phyloP scores from a whole-genome alignment of 2,797 vertebrate genomes.

The Phyllotis vaccarum region DNA sequence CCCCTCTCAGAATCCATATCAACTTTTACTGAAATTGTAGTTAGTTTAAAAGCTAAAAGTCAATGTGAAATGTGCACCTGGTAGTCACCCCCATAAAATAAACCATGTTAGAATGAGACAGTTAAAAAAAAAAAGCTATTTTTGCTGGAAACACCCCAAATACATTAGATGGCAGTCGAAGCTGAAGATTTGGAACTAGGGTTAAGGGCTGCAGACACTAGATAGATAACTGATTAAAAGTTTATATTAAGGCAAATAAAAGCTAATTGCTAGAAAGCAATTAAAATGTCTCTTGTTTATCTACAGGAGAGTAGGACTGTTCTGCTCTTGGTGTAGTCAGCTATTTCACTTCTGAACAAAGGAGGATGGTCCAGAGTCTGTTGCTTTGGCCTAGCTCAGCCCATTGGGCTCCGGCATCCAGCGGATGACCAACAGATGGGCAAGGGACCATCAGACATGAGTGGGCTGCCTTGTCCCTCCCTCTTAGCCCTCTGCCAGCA shows the following conservation, averaged over 20 bases:
- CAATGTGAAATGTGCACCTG: conserved; percentile 78
- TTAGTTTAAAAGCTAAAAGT: conserved; percentile 84
- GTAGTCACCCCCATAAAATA: conserved; percentile 80
- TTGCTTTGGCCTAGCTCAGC: conserved; percentile 90
- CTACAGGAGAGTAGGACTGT: conserved; percentile 82
- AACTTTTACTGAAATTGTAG: conserved; percentile 77
- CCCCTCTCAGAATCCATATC: conserved; percentile 78
- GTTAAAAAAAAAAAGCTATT: conserved; percentile 75
- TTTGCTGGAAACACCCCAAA: conserved; percentile 79
- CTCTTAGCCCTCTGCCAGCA: neutral
- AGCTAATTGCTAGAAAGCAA: conserved; percentile 89
- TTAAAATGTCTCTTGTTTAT: conserved; percentile 85
- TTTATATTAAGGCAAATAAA: conserved; percentile 91
- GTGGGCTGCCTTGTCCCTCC: neutral
- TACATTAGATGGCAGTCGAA: conserved; percentile 73
- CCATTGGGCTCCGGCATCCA: conserved; percentile 80
- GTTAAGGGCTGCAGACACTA: conserved; percentile 83
- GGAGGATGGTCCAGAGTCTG: conserved; percentile 74
- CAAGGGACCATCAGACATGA: neutral
- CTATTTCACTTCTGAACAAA: conserved; percentile 76
- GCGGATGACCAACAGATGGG: conserved; percentile 75
- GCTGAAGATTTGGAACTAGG: conserved; percentile 80
- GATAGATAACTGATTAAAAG: conserved; percentile 85
- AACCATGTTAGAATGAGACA: conserved; percentile 78
- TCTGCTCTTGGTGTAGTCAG: conserved; percentile 65